Evolutionary conservation across 2,113 vertebrate species (phyloP), one percentile per base, ranked within the genome.

Genomic region (Grammomys surdaster): DNA sequence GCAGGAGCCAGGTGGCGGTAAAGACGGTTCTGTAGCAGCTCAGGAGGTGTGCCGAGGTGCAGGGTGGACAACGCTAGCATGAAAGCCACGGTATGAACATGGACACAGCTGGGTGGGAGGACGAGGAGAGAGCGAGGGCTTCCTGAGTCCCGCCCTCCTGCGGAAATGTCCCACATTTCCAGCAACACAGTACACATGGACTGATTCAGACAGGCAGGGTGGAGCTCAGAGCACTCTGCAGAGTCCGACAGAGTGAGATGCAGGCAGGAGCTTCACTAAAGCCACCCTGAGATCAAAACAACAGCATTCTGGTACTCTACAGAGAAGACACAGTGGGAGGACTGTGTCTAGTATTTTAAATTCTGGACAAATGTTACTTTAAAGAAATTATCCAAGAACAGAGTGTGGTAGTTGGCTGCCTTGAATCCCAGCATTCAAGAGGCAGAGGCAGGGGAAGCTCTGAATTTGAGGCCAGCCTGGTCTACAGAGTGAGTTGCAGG

Each of bases 331-430:
- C 75, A 76, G 26, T 17, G 14, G 76, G 36, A 82, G 93, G 89
- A 60, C 2, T 46, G 40, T n/a, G 24, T 19, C 54, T 19, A 73
- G 77, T 5, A 69, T n/a, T 92, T 91, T 93, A 20, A 81, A 65
- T 69, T 81, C 72, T 89, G 10, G 92, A 95, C 76, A 90, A 51
- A 54, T 7, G 70, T n/a, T 92, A 89, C 54, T 89, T 90, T 87
- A 33, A 54, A 93, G 12, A 92, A 95, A 90, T 90, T 88, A 93
- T 16, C 48, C 40, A 86, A 4, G 88, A 77, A 76, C 16, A 60
- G 58, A 7, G 81, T 63, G 22, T 63, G 58, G 24, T 43, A 14
- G 58, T 1, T 58, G 54, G 24, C 36, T 40, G 12, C 7, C n/a
- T 43, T 63, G 63, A 43, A 26, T 43, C 58, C n/a, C 56, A 84